Evolutionary conservation across 2,113 vertebrate species (phyloP), one percentile per base, ranked within the genome.

Genomic region (Speoplatyrhinus poulsoni): DNA sequence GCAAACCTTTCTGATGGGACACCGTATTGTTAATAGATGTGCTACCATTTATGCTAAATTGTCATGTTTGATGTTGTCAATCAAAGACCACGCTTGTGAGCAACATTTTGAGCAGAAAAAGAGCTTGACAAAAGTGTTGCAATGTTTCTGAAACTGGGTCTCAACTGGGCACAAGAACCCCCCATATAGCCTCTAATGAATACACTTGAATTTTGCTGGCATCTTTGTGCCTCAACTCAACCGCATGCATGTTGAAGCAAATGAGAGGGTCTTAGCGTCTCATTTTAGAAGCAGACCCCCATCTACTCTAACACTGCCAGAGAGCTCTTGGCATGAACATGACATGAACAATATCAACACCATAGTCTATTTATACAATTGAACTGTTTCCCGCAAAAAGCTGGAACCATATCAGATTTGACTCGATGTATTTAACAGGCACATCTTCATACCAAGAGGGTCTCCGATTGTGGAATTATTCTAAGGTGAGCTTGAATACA

Each of bases 401-500:
- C 13, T 8, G 13, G 6, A 54, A 54, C 13, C 52, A 54, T 54
- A 8, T n/a, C n/a, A 32, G 1, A 10, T 59, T 50, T 50, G 3
- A 50, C 10, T 32, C 17, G 56, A 26, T 58, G 9, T 58, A 13
- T 15, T 9, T 86, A 91, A 93, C 92, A 88, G 82, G 82, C 70
- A 88, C 95, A 96, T 96, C 95, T 98, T 95, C 96, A 96, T 98
- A 97, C 96, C 96, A 98, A 96, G 96, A 94, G 92, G 91, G 92
- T 93, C 79, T 84, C 82, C 90, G 90, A 91, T 91, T 77, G 92
- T 89, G 93, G 92, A 94, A 92, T 81, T 94, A 88, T 93, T 94
- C 95, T 97, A 94, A 93, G 93, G 94, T 94, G 92, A 97, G 96
- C 95, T 95, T 93, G 91, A 98, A 99, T 99, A 99, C 98, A 99